A percentile compares a stretch with the other conserved stretches of the same genome.
Conservation (phyloP, 2,113 vertebrate genomes). For the Porphyrio hochstetteri region DNA sequence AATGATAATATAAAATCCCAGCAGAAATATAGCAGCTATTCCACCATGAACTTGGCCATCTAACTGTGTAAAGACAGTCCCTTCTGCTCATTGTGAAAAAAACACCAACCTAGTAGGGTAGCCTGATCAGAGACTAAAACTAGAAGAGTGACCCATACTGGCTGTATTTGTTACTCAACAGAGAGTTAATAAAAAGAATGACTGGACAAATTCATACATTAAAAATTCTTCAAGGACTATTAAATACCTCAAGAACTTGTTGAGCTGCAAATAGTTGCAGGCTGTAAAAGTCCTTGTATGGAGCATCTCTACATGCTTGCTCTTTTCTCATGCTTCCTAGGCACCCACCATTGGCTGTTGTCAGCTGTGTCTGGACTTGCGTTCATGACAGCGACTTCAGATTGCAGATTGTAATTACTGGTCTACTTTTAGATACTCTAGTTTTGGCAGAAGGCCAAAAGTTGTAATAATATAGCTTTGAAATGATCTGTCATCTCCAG, state of each 20-base stretch:
- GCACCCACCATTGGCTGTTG: neutral
- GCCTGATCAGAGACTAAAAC: neutral
- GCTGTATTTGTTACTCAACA: neutral
- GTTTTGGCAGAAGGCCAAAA: constrained; percentile 13
- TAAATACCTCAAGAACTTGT: neutral
- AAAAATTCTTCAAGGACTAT: neutral
- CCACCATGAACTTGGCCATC: neutral
- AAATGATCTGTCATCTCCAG: neutral
- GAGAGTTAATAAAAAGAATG: neutral
- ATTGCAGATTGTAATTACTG: neutral
- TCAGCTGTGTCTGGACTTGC: neutral
- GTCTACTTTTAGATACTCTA: neutral
- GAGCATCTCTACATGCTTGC: neutral
- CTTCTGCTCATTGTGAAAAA: neutral
- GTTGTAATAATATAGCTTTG: neutral
- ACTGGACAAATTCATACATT: neutral
- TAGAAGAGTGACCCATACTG: neutral
- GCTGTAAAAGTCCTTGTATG: neutral
- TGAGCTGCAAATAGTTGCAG: neutral
- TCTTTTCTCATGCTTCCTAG: neutral
- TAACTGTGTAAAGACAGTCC: neutral
- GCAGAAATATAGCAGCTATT: constrained; percentile 46
- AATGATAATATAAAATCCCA: constrained; percentile 52
- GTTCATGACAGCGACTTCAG: neutral
- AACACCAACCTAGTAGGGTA: neutral